phyloP scores from a whole-genome alignment of 2,113 vertebrate species.

The Forbesichthys agassizii region DNA sequence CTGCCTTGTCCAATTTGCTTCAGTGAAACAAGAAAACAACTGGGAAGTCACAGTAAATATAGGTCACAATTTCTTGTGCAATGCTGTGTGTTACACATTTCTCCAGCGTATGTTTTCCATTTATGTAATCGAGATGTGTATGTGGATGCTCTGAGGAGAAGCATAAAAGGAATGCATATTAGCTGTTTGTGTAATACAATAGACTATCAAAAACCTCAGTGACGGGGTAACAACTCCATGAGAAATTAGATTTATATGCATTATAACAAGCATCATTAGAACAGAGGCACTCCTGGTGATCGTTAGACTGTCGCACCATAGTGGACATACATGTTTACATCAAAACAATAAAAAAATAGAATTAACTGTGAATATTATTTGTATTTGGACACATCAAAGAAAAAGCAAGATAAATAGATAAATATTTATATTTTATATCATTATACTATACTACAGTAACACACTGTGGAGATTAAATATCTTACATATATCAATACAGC shows the following conservation, averaged over 20 bases:
- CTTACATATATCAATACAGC: background rate
- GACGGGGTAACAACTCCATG: too few species aligned
- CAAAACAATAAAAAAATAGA: too few species aligned
- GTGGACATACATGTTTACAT: background rate
- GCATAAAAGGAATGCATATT: constrained; percentile 54
- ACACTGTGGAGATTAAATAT: background rate
- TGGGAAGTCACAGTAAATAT: constrained; percentile 61
- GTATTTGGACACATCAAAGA: too few species aligned
- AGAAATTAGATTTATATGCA: background rate
- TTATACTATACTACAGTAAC: too few species aligned
- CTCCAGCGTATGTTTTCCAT: constrained; percentile 54
- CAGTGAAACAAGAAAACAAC: constrained; percentile 36
- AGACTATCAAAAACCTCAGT: background rate
- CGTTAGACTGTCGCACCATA: background rate
- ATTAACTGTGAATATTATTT: background rate
- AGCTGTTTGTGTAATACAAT: constrained; percentile 44
- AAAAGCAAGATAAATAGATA: too few species aligned
- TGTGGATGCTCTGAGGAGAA: constrained; percentile 14
- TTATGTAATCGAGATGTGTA: constrained; percentile 56
- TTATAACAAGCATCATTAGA: background rate
- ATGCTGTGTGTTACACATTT: constrained; percentile 51
- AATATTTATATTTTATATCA: too few species aligned
- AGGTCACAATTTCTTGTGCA: constrained; percentile 58
- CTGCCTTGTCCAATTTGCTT: constrained; percentile 32
- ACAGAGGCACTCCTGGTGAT: background rate